Conservation (phyloP, 2,797 vertebrate species). For the Heliangelus exortis region DNA sequence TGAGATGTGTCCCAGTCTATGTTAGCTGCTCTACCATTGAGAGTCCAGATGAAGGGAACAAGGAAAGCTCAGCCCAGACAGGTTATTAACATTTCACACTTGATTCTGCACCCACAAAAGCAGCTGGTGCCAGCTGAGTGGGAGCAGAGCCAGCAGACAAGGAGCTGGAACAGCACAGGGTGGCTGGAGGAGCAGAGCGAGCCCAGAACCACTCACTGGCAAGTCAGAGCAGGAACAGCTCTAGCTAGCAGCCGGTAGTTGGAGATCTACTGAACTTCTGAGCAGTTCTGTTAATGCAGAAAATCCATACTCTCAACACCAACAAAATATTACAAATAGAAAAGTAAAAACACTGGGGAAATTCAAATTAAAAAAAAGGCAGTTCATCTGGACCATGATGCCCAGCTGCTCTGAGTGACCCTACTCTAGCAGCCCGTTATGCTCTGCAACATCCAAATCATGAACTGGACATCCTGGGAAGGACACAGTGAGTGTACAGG, state of each 20-base stretch:
- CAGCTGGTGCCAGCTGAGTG: not conserved
- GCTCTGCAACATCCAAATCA: not conserved
- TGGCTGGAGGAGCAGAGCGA: not conserved
- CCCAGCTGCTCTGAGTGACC: not conserved
- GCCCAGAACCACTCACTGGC: not conserved
- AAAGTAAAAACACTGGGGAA: slow-evolving; percentile 7
- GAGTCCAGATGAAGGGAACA: not conserved
- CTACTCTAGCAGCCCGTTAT: not conserved
- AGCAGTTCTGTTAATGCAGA: slow-evolving; percentile 1
- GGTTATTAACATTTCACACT: not conserved
- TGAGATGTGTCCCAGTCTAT: not conserved
- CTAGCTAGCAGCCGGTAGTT: not conserved
- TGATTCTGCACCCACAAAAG: not conserved
- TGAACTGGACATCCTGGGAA: not conserved
- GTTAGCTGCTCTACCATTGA: not conserved
- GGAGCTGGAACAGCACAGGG: not conserved
- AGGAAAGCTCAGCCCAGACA: not conserved
- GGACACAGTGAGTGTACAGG: fast-evolving
- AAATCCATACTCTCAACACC: slow-evolving; percentile 29
- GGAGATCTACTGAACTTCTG: slow-evolving; percentile 12
- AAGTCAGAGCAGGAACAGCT: slow-evolving; percentile 27
- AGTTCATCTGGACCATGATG: not conserved
- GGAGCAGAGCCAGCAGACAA: not conserved
- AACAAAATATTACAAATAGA: not conserved
- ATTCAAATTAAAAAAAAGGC: not conserved